Evolutionary conservation across 1,140 invertebrate species (phyloP), one percentile per base, ranked within the genome.

Genomic region (Drosophila rufa): DNA sequence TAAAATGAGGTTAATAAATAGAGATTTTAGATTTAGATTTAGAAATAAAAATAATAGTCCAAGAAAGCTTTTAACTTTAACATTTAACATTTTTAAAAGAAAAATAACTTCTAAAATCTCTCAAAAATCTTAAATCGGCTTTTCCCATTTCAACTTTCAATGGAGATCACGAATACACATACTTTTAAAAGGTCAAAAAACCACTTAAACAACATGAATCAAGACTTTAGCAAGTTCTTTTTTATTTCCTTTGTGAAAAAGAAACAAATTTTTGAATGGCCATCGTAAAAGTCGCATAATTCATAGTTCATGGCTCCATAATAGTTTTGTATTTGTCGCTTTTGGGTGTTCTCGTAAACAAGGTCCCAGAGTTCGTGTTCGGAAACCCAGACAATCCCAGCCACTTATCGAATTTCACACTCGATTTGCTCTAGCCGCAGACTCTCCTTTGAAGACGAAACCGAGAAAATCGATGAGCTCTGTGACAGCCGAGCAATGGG

Each of bases 321-420:
- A 78, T 70, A 46, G 30, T 60, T 27, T 45, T 12, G 43, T 25
- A 42, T 51, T 42, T 67, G 36, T 45, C 30, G 43, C 43, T 6
- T 57, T 68, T 64, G 19, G 48, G 19, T 53, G 40, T 46, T 38
- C 47, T 55, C 19, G 42, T 60, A 66, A 66, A 75, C 38, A 45
- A 46, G 42, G n/a, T 42, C 67, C 59, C 22, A 11, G 40, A 61
- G 59, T 68, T 51, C 25, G 46, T 33, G 38, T 12, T 42, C 66
- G 57, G 50, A n/a, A 30, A 19, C 53, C 73, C 77, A 73, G 82
- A 84, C 61, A 84, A 75, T 74, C 36, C 45, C 68, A 57, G 45
- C 59, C 79, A 87, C 68, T 84, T 89, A 89, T 89, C 85, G 22
- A 90, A 89, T 89, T 89, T 90, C 84, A 89, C 69, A 80, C 85